Evolutionary conservation across 2,113 vertebrate genomes (phyloP), one percentile per base, ranked within the genome.

Genomic region (Cochlearius cochlearius): DNA sequence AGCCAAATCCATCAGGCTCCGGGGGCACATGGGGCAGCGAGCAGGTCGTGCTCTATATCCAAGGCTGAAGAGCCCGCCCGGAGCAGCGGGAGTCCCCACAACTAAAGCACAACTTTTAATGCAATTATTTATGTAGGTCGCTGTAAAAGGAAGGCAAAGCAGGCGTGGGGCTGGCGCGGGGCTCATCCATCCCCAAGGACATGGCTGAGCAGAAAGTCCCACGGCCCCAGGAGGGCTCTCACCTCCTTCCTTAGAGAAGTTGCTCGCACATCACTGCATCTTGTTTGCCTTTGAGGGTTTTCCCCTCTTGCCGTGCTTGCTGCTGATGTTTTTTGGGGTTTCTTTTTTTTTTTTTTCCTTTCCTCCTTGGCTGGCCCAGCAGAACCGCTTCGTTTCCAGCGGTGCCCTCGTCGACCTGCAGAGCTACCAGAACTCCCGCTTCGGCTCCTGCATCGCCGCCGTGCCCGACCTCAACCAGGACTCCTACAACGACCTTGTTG

Each of bases 401-500:
- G 99, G 99, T 9, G 94, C 98, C 1, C 97, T 99, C 22, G 84
- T 97, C 92, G 98, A 99, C 36, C 97, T 98, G 27, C 98, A 98
- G 39, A 96, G 98, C 15, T 99, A 99, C 79, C 99, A 99, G 97
- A 99, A 99, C 5, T 98, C 99, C 60, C 98, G 99, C 4, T 99
- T 99, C 1, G 99, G 99, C 13, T 98, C 99, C 12, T 98, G 99
- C 67, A 98, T 99, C 1, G 98, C 99, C 7, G 98, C 99, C 0
- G 98, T 99, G 11, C 98, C 98, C 0, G 99, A 99, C 90, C 98
- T 99, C 88, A 99, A 99, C 30, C 99, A 99, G 9, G 99, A 99
- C 32, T 98, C 98, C 73, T 99, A 98, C 98, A 99, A 99, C 0
- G 99, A 99, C 75, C 95, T 99, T 53, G 99, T 99, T 34, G 98